Evolutionary conservation across 35 echinoderm and acorn worm species (phyloP), one percentile per base, ranked within the genome.

Genomic region (Lytechinus variegatus): DNA sequence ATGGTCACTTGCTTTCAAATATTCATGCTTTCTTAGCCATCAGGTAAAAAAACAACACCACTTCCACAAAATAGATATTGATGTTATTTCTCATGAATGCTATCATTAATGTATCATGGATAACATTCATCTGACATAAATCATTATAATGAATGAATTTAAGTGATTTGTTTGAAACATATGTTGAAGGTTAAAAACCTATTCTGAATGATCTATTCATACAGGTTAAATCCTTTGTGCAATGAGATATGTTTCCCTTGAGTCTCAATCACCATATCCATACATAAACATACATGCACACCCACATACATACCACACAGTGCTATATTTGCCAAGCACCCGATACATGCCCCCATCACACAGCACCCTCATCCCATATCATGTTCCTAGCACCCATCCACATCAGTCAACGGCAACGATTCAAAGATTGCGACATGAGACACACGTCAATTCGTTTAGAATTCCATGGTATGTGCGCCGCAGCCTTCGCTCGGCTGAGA

Each of bases 361-460:
- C 66, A 79, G 12, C 16, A 79, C 66, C 66, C 66, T 79, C 66
- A 16, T 79, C 66, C 66, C 19, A 16, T 79, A 79, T 79, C 66
- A 24, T 16, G 21, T 79, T 79, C 66, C 66, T 79, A 16, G 14
- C 66, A 79, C 66, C 66, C 66, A 79, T 79, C 66, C 16, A 79
- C n/a, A 79, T 79, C 66, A 79, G 66, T 79, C 66, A 79, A 79
- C 66, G 66, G n/a, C 19, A 19, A 24, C 66, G 21, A 79, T 79
- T 79, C 66, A 79, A 79, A 79, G 66, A 79, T 79, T 79, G 66
- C 66, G 66, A 79, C 66, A 16, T 24, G 66, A 79, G 66, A 79
- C 66, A 79, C 66, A 79, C 66, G 66, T 79, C 66, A 79, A 79
- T 79, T 79, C 66, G 6, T 79, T 79, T 79, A 79, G 66, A 79